Evolutionary conservation across 2,113 vertebrate species (phyloP), one percentile per base, ranked within the genome.

Genomic region (Fregetta grallaria): DNA sequence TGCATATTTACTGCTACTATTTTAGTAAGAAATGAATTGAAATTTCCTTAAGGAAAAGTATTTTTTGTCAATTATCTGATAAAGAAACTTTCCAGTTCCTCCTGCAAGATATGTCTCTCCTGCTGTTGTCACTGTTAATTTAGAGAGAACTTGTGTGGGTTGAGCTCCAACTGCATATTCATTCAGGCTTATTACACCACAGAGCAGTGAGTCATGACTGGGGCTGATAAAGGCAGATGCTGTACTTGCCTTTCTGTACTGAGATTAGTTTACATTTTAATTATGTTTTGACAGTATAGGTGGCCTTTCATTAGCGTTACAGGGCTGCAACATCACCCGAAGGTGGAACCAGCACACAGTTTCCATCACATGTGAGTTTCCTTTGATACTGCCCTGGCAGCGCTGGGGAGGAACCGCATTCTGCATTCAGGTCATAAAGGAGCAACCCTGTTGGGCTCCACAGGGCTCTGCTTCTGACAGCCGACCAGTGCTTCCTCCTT

Each of bases 261-360:
- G 75, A 96, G 94, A 81, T 81, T 92, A 81, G 62, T 76, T 96
- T 92, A 93, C 86, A 86, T 94, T 94, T 94, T 94, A 97, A 96
- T 95, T 95, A 90, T 92, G 67, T 94, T 97, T 96, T 97, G 93
- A 96, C 92, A 91, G 88, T 32, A 73, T 22, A 94, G 75, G 61
- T 55, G 61, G 67, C 86, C 95, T 96, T 96, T 95, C 90, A 88
- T 96, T 84, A 96, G 42, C 5, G 1, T 91, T 90, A 80, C 47
- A 76, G 71, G 56, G 85, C 71, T 92, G 59, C 72, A 78, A 52
- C 86, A 86, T 94, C 75, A 92, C 85, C 40, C 14, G 0, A 29
- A 96, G 93, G 91, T 72, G 81, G 75, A 94, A 81, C 85, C 81
- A 70, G 87, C 11, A 3, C 47, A 84, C 26, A 59, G 62, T 86